These are phyloP conservation scores for Scomberomorus guttatus DNA, from an alignment of 2,797 vertebrate genomes.

Conservation along the genomic window DNA sequence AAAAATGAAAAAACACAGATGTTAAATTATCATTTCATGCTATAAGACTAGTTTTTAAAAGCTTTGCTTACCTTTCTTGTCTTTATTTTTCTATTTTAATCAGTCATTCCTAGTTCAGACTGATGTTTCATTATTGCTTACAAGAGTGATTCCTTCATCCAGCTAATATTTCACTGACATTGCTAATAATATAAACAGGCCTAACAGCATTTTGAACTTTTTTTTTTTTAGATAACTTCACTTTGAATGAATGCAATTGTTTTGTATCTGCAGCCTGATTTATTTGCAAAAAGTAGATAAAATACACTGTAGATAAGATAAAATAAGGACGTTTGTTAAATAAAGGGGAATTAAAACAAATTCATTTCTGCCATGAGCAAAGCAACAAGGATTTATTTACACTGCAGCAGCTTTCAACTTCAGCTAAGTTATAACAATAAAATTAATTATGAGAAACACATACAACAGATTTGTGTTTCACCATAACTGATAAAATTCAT, in stretches of 20 bases:
- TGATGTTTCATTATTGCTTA: neutral
- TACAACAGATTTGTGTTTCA: neutral
- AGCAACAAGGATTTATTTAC: neutral
- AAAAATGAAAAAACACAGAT: neutral
- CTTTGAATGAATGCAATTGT: no score
- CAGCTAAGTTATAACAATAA: neutral
- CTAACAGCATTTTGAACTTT: no score
- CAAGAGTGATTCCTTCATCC: neutral
- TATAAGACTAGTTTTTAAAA: neutral
- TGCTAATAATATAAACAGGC: no score
- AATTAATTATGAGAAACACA: neutral
- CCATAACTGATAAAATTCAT: neutral
- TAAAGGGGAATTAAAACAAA: neutral
- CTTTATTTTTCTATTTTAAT: slow-evolving; percentile 9
- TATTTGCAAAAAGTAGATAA: neutral
- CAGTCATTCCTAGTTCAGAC: neutral
- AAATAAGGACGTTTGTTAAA: neutral
- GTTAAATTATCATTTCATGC: neutral
- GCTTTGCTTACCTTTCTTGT: neutral
- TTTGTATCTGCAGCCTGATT: neutral
- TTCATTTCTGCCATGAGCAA: neutral
- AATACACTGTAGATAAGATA: neutral
- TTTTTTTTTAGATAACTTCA: no score
- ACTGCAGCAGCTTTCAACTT: neutral
- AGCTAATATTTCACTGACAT: neutral